Evolutionary conservation across 2,888 invertebrate genomes (phyloP), one percentile per base, ranked within the genome.

Genomic region (Sphaerophoria taeniata): DNA sequence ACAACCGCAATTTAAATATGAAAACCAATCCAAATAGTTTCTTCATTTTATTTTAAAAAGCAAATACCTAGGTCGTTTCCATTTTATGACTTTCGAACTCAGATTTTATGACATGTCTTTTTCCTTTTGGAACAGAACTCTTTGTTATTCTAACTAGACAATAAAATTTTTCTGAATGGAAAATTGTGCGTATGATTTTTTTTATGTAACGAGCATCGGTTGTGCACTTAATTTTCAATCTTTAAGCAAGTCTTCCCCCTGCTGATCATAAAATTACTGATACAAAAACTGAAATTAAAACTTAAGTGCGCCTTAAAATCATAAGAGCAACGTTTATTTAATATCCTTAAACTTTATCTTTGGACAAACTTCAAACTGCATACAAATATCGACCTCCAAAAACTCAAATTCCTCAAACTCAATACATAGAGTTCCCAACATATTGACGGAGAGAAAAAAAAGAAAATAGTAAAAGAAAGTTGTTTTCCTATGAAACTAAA

Each of bases 301-400:
- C 53, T 63, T 16, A 63, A 73, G 73, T 73, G 73, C 9, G 61
- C 63, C 61, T 73, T 63, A 55, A 73, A 61, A 53, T 39, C 39
- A 39, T 51, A n/a, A 60, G 43, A 63, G 34, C 16, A 53, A 51
- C 60, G 31, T 60, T 72, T 58, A 56, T 71, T 49, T 36, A 60
- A 51, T 61, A 60, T 49, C 60, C 45, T 47, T 34, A 14, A 49
- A 11, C 47, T 47, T 43, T 43, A 43, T 43, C 43, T 24, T 43
- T 43, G 6, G 9, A 11, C 43, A 43, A 43, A 43, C 43, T 43
- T 43, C 43, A 43, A 43, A 9, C 11, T 43, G 43, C 43, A 43
- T 9, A 43, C 43, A 43, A 43, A 43, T 43, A 43, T 43, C 43
- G 9, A 43, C 12, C 43, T 9, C 11, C 9, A 9, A 43, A 43